A percentile compares a stretch with the other conserved stretches of the same genome.
Conservation (phyloP, 2,113 vertebrate species). For the Hemicordylus capensis region DNA sequence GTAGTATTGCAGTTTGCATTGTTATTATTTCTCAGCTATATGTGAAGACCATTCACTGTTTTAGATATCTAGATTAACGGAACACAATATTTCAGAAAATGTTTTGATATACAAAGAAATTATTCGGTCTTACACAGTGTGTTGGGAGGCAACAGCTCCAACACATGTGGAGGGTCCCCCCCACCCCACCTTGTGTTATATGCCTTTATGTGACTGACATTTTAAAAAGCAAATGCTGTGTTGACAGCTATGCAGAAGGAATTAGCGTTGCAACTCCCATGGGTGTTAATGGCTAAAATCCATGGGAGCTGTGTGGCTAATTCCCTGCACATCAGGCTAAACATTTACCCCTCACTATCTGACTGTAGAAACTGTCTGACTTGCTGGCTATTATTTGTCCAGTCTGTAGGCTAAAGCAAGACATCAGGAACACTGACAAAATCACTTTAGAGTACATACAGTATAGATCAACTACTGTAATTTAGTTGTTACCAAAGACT, state of each 20-base stretch:
- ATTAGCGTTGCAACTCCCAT: conserved; percentile 27
- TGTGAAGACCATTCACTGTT: background rate
- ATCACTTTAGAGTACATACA: conserved; percentile 18
- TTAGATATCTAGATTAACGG: background rate
- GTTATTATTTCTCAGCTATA: background rate
- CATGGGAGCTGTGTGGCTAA: conserved; percentile 3
- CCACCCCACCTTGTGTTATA: background rate
- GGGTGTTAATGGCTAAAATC: conserved; percentile 21
- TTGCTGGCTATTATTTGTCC: conserved; percentile 26
- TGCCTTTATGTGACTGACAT: background rate
- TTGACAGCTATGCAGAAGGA: conserved; percentile 11
- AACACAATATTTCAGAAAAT: background rate
- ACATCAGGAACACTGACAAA: background rate
- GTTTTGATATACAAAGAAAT: background rate
- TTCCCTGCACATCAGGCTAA: conserved; percentile 17
- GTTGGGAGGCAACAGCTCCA: conserved; percentile 17
- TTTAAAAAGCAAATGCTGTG: conserved; percentile 15
- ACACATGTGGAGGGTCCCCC: conserved; percentile 9
- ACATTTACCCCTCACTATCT: conserved; percentile 32
- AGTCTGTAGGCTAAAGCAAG: conserved; percentile 23
- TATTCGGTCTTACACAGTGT: conserved; percentile 14
- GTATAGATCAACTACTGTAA: conserved; percentile 7
- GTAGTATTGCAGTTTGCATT: background rate
- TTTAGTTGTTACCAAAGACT: conserved; percentile 27
- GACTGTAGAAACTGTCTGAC: conserved; percentile 26